Base-by-base conservation (phyloP, 2,888 invertebrate genomes). In the Margaritifera margaritifera region DNA sequence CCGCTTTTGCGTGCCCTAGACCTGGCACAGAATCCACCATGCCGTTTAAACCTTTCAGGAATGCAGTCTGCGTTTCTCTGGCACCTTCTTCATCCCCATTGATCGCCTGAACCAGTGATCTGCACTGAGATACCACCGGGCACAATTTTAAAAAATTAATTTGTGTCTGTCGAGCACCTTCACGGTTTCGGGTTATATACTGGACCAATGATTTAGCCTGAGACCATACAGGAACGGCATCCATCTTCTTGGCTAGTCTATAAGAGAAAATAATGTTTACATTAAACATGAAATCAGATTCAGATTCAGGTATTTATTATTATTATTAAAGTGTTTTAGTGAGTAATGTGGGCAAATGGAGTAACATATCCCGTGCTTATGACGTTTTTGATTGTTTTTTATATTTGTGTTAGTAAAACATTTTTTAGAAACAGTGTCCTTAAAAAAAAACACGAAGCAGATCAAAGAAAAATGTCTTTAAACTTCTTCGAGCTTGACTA, bases 1-100 rank as follows among this genome's bases (percentile, higher is more conserved):
- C 5, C 6, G 24, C 58, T 58, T 58, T 58, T 24, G 22, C 25
- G 3, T 58, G 58, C 18, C 58, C 58, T 11, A 58, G 24, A 20
- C n/a, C 58, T 25, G 58, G 58, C 18, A 58, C 58, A 25, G 27
- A n/a, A 58, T 58, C 58, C 3, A 24, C 58, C 22, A 58, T 25
- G 58, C 27, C 27, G 22, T 27, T 58, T 6, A 27, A 22, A 22
- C 19, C n/a, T 11, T 11, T 58, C 11, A 58, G 4, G 27, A n/a
- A 58, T 24, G 8, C 25, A 24, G 22, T 6, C 15, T 58, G 58
- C 6, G 58, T 58, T 58, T 24, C 58, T 58, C n/a, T 24, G 24
- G 58, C 58, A 58, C 25, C 58, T 24, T 58, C 58, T 25, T 11
- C 19, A 27, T 58, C 25, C 19, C 58, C 58, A 24, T 24, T 0